Conservation (phyloP, 2,888 invertebrate genomes). For the Phaonia tiefii region DNA sequence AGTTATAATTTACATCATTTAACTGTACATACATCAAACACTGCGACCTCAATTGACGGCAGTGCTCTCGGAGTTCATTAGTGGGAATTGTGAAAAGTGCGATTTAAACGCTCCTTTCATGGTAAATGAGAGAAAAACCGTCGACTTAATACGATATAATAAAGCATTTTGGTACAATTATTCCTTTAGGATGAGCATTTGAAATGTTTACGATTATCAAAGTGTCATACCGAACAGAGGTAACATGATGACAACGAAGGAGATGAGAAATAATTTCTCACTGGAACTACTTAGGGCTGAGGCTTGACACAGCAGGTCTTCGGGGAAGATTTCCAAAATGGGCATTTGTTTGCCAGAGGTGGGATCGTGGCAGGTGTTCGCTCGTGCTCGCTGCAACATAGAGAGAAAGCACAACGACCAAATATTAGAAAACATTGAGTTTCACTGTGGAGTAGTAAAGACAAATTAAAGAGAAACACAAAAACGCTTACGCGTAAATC, state of each 20-base stretch:
- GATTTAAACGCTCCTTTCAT: constrained; percentile 11
- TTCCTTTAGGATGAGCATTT: constrained; percentile 21
- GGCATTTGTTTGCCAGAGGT: constrained; percentile 84
- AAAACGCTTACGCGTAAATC: constrained; percentile 77
- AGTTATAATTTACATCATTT: constrained; percentile 38
- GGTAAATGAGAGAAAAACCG: too few species aligned
- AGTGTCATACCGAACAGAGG: constrained; percentile 76
- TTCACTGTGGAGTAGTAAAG: constrained; percentile 11
- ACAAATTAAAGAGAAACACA: constrained; percentile 29
- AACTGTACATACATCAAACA: constrained; percentile 49
- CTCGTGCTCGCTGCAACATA: constrained; percentile 82
- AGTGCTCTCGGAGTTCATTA: neutral
- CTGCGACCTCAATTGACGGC: constrained; percentile 17
- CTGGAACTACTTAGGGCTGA: constrained; percentile 89
- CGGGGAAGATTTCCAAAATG: constrained; percentile 88
- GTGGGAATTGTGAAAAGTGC: neutral
- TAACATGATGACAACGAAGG: constrained; percentile 76
- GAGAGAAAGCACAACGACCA: neutral
- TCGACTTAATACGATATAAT: constrained; percentile 7
- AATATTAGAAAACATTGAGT: neutral
- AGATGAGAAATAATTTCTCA: constrained; percentile 79
- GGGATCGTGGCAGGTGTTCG: constrained; percentile 87
- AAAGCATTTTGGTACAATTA: constrained; percentile 27
- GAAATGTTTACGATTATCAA: constrained; percentile 73
- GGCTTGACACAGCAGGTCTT: constrained; percentile 91